These are phyloP conservation scores for Oxycera nigricornis DNA, from an alignment of 2,888 invertebrate genomes.

Conservation along the genomic window DNA sequence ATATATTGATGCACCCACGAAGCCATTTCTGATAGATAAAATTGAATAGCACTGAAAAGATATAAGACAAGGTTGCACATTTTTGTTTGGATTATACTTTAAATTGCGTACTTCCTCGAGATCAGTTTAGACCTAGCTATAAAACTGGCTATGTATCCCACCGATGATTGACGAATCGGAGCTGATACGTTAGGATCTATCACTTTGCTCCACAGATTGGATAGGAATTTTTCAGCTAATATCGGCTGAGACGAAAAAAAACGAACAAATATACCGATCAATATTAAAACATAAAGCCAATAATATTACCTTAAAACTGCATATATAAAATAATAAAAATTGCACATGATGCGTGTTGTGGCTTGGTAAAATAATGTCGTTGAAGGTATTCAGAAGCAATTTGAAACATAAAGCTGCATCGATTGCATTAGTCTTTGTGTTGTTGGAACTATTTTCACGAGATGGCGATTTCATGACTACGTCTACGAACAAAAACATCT, in stretches of 20 bases:
- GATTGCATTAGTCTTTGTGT: neutral
- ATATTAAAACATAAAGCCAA: too few species aligned
- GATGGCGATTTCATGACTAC: neutral
- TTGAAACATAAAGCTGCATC: conserved; percentile 61
- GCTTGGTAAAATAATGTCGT: conserved; percentile 81
- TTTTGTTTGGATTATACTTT: neutral
- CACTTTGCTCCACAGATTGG: conserved; percentile 77
- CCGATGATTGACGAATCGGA: conserved; percentile 72
- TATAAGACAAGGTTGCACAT: conserved; percentile 40
- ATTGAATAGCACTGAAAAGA: conserved; percentile 69
- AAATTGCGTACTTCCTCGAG: conserved; percentile 64
- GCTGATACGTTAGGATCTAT: conserved; percentile 69
- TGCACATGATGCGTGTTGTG: conserved; percentile 83
- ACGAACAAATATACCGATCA: too few species aligned
- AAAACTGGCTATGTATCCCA: conserved; percentile 79
- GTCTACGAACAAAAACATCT: conserved; percentile 73
- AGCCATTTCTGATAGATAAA: conserved; percentile 73
- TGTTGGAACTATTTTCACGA: neutral
- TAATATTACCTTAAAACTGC: conserved; percentile 71
- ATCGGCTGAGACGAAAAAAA: conserved; percentile 50
- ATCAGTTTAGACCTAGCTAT: conserved; percentile 73
- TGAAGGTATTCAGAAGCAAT: conserved; percentile 73
- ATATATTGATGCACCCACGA: conserved; percentile 89
- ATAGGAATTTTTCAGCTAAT: conserved; percentile 71
- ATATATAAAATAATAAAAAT: conserved; percentile 77